Base-by-base conservation (phyloP, 2,797 vertebrate species). In the Myotis daubentonii region DNA sequence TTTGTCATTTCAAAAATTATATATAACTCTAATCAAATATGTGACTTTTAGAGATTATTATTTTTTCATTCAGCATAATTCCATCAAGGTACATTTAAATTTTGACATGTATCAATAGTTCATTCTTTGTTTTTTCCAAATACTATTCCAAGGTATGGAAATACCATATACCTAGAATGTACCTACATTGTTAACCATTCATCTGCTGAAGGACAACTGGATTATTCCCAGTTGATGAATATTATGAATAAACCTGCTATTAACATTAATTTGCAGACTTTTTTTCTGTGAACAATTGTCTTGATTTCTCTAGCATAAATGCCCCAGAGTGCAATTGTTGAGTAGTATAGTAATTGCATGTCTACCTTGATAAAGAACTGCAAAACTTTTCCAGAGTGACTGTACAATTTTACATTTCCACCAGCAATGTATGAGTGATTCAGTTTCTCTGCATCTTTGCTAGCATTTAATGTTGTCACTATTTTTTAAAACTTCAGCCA, bases 281-380 rank as follows among this genome's bases (percentile, higher is more conserved):
- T 53, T 87, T 62, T 80, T 71, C 47, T 89, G 57, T 92, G 41
- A 92, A 75, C 6, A 66, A 49, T 57, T 20, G 30, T 91, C 30
- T 75, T 93, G 36, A 87, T 85, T 88, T 23, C 17, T 84, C 51
- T 36, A 53, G 28, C n/a, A 80, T 70, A 80, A 68, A 84, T 87
- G 8, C n/a, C n/a, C 20, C 41, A 81, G 33, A 85, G 47, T 33
- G 6, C 13, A 80, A 49, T 85, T 74, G 6, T 60, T 86, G 36
- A 44, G 7, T 79, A 91, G 41, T 80, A 41, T 25, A 91, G 33
- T 80, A 74, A 94, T 87, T 70, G 20, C 15, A 72, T 70, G 3
- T 70, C 95, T 91, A 62, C 9, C 90, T 93, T 88, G 71, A 74
- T 66, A 66, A 83, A 23, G 87, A 84, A 60, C 28, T 57, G 23